These are phyloP conservation scores for Takifugu flavidus DNA, from an alignment of 2,113 vertebrate species.

Conservation along the genomic window DNA sequence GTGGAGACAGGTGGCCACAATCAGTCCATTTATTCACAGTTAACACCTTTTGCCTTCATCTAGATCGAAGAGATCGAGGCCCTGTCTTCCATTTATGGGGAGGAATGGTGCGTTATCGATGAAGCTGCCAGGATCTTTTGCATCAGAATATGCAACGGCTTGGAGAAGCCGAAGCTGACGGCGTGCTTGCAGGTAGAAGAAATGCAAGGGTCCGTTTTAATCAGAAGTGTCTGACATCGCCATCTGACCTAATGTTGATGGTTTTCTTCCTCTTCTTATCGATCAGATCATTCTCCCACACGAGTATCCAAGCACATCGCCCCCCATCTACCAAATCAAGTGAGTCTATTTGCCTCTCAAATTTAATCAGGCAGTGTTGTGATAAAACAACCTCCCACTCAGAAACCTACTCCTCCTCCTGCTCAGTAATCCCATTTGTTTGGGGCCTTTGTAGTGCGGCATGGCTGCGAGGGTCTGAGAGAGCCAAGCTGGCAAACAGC, in stretches of 20 bases:
- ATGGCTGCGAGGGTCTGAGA: constrained; percentile 87
- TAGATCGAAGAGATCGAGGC: constrained; percentile 97
- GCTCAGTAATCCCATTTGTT: constrained; percentile 57
- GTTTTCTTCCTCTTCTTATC: constrained; percentile 5
- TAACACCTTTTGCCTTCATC: constrained; percentile 5
- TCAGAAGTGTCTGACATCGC: neutral
- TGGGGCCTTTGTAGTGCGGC: constrained; percentile 81
- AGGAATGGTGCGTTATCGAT: constrained; percentile 95
- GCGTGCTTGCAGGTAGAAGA: constrained; percentile 88
- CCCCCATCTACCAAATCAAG: constrained; percentile 96
- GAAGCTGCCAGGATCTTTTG: constrained; percentile 91
- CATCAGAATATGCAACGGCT: constrained; percentile 83
- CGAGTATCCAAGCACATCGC: constrained; percentile 87
- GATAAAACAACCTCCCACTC: constrained; percentile 44
- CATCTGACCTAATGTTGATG: constrained; percentile 4
- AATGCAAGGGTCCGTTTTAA: constrained; percentile 13
- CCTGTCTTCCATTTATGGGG: constrained; percentile 92
- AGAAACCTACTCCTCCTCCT: constrained; percentile 28
- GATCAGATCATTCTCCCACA: constrained; percentile 87
- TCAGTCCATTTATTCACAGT: neutral
- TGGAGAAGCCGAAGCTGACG: constrained; percentile 81
- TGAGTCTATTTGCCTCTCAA: constrained; percentile 74
- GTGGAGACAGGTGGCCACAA: too few species aligned
- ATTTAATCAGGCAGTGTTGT: constrained; percentile 29
- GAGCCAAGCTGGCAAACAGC: constrained; percentile 80